phyloP scores from a whole-genome alignment of 2,113 vertebrate genomes.

The Limnothrissa miodon region DNA sequence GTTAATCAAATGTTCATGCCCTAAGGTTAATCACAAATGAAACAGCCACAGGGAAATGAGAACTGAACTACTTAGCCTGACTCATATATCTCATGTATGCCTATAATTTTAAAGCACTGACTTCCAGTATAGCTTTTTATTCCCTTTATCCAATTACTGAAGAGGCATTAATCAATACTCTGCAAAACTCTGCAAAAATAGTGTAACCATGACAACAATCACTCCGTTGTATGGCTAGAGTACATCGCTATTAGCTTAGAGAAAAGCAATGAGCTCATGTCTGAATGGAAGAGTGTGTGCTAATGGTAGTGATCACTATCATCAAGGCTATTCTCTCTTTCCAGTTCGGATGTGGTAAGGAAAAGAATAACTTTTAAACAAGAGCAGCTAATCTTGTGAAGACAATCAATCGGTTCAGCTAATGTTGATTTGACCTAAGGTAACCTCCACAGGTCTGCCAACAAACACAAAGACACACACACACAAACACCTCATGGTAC shows the following conservation, averaged over 20 bases:
- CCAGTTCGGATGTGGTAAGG: neutral
- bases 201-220: neutral
- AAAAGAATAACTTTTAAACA: conserved; percentile 5
- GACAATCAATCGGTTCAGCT: conserved; percentile 1
- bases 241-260: neutral
- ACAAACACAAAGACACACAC: conserved; percentile 4
- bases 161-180: conserved; percentile 8
- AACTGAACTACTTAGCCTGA: neutral
- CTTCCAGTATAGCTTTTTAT: neutral
- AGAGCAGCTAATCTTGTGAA: neutral
- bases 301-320: neutral
- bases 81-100: conserved; percentile 6
- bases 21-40: conserved; percentile 11
- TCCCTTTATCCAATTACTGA: neutral
- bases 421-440: conserved; percentile 14
- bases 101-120: neutral
- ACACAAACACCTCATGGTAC: conserved; percentile 14
- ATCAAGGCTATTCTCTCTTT: neutral
- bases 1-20: conserved; percentile 15
- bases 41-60: conserved; percentile 11
- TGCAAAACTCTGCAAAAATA: neutral
- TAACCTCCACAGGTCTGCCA: conserved; percentile 31
- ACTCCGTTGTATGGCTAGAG: neutral
- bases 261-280: neutral
- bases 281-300: neutral